Evolutionary conservation across 2,113 vertebrate species (phyloP).

Genomic region (Nerophis ophidion): DNA sequence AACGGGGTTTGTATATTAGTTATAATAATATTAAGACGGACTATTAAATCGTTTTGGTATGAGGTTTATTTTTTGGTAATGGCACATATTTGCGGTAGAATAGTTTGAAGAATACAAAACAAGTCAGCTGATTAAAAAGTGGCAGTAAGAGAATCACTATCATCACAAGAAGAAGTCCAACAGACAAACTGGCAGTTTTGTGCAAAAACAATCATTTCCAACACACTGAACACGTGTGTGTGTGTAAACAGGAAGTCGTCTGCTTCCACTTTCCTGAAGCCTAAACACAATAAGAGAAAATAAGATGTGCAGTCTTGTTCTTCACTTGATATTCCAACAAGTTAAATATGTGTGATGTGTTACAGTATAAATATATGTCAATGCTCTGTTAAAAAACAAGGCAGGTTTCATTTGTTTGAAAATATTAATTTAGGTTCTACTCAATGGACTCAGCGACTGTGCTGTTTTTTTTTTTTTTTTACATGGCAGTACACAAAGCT

Average conservation of each 20-base stretch:
- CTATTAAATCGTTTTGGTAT: neutral
- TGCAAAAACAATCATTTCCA: slow-evolving; percentile 33
- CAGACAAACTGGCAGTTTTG: slow-evolving; percentile 53
- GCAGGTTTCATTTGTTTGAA: slow-evolving; percentile 32
- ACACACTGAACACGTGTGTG: slow-evolving; percentile 23
- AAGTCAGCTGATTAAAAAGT: neutral
- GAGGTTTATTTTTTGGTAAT: slow-evolving; percentile 32
- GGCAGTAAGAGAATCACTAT: neutral
- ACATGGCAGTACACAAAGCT: neutral
- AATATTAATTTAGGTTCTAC: neutral
- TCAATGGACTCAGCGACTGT: slow-evolving; percentile 8
- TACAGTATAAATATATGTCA: slow-evolving; percentile 63
- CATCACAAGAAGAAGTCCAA: slow-evolving; percentile 9
- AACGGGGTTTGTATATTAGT: no score
- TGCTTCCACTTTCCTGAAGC: slow-evolving; percentile 31
- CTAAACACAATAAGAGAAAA: neutral
- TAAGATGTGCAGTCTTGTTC: neutral
- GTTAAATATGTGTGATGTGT: neutral
- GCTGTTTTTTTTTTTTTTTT: slow-evolving; percentile 1
- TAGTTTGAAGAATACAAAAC: slow-evolving; percentile 26
- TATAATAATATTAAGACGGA: no score
- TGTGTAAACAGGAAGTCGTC: slow-evolving; percentile 8
- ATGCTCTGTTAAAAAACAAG: slow-evolving; percentile 62
- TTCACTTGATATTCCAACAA: neutral
- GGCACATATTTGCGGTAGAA: slow-evolving; percentile 19